Evolutionary conservation across 1,140 invertebrate species (phyloP), one percentile per base, ranked within the genome.

Genomic region (Akabosia matsudoensis): DNA sequence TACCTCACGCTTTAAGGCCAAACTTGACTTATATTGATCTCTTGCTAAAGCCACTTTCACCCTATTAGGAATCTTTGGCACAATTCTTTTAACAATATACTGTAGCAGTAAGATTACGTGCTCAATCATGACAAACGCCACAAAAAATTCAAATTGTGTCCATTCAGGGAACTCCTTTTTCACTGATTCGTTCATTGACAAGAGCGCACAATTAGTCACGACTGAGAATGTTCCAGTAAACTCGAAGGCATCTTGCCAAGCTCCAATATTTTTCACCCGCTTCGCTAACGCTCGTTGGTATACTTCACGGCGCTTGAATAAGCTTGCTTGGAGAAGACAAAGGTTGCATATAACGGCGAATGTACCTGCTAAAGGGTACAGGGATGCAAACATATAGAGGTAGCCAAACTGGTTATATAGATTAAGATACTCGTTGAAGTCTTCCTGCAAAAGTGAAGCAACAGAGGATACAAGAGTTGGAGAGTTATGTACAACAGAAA

Each of bases 1-100:
- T 61, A 61, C 54, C 54, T 61, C 54, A 16, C 54, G 54, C n/a
- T 22, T 61, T 61, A 61, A n/a, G 4, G 61, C 61, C 61, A 16
- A 1, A 13, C 61, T 30, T 24, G 61, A 67, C n/a, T 22, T 24
- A 67, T 30, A 67, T n/a, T 67, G 26, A 2, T 2, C 3, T 7
- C 3, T 31, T 7, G 61, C 61, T 7, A 67, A 13, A 2, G 61
- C 28, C 13, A 30, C 24, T 31, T 67, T 67, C 24, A 67, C 28
- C 4, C n/a, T 67, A 30, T 67, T 30, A 10, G 61, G 61, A 2
- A 67, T 31, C 22, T 28, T 67, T 13, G 61, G 28, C 13, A 28
- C 31, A 3, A 67, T n/a, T 30, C 31, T 7, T 31, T 31, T 31
- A 2, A 67, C 24, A 67, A 67, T 30, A n/a, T 30, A 67, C 4